Evolutionary conservation across 2,888 invertebrate species (phyloP).

Genomic region (Chirona hameri): DNA sequence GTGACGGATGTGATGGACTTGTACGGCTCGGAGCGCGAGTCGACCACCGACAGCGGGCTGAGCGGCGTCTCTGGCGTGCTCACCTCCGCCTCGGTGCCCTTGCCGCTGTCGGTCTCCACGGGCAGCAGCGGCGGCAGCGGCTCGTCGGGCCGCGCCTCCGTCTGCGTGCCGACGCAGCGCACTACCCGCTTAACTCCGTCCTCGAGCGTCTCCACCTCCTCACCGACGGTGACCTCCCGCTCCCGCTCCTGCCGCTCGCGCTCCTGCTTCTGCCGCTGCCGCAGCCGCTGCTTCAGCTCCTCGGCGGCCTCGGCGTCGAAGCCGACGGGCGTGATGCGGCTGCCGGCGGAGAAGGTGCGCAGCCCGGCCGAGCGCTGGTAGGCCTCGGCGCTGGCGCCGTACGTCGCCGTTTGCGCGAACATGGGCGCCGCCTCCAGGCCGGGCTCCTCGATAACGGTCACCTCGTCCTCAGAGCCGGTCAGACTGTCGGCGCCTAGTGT

Average conservation of each 20-base stretch:
- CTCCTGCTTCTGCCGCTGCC: constrained; percentile 61
- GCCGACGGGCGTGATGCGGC: constrained; percentile 32
- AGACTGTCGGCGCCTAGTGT: constrained; percentile 33
- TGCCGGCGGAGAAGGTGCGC: background rate
- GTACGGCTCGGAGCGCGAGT: constrained; percentile 1
- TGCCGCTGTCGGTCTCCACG: constrained; percentile 40
- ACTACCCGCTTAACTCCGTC: constrained; percentile 53
- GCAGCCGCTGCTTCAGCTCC: constrained; percentile 61
- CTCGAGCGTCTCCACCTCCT: constrained; percentile 44
- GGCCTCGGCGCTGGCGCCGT: constrained; percentile 10
- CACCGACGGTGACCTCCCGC: constrained; percentile 48
- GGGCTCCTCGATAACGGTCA: constrained; percentile 34
- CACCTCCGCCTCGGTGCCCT: constrained; percentile 26
- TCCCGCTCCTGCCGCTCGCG: constrained; percentile 53
- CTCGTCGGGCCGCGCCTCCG: constrained; percentile 31
- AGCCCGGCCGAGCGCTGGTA: background rate
- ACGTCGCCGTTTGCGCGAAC: background rate
- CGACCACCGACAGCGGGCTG: constrained; percentile 13
- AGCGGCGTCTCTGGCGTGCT: constrained; percentile 24
- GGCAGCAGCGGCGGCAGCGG: constrained; percentile 32
- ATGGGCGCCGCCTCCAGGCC: background rate
- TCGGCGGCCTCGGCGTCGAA: constrained; percentile 52
- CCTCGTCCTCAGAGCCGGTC: constrained; percentile 40
- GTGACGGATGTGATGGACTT: background rate
- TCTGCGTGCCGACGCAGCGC: constrained; percentile 27